phyloP scores from a whole-genome alignment of 2,797 vertebrate genomes.

The Halcyon badia region DNA sequence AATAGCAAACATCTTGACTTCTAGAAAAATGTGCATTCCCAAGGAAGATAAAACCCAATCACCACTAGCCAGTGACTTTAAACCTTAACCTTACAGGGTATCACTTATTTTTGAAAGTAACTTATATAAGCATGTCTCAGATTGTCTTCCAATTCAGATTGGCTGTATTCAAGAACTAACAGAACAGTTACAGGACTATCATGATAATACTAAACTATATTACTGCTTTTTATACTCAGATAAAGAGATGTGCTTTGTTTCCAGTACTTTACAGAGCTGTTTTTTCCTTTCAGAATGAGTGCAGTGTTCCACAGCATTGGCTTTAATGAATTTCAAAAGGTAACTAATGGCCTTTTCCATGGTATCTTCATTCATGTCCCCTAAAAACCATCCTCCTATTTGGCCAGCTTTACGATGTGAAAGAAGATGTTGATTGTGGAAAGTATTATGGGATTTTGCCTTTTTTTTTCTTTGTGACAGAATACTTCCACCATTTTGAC shows the following conservation, averaged over 20 bases:
- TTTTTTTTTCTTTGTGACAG: background rate
- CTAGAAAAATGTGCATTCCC: background rate
- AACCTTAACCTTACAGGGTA: background rate
- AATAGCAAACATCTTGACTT: background rate
- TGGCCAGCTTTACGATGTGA: background rate
- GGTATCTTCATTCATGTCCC: background rate
- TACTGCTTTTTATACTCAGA: background rate
- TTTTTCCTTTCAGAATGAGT: background rate
- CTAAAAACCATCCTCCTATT: background rate
- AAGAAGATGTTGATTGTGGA: background rate
- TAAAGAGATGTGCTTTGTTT: background rate
- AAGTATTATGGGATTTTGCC: background rate
- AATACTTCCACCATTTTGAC: background rate
- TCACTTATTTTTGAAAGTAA: background rate
- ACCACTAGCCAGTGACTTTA: background rate
- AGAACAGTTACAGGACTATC: background rate
- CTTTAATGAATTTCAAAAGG: background rate
- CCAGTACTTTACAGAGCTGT: background rate
- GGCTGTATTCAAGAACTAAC: background rate
- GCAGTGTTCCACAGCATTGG: background rate
- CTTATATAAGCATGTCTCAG: background rate
- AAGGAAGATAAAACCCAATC: background rate
- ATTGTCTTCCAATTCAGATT: background rate
- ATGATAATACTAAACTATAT: background rate
- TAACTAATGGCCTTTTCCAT: background rate